Conservation (phyloP, 64 coral and sea anemone genomes). For the Montipora capricornis region DNA sequence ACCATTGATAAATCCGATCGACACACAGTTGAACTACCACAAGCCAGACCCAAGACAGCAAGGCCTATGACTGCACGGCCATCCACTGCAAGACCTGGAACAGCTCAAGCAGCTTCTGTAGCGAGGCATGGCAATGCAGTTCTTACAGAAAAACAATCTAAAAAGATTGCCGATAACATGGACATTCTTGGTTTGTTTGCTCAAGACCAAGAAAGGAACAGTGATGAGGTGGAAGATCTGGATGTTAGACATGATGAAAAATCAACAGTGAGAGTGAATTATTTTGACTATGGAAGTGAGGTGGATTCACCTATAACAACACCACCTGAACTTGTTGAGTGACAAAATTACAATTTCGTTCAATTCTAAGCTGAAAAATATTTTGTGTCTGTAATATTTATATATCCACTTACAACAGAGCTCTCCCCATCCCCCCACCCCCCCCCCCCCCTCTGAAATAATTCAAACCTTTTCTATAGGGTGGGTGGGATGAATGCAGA, state of each 20-base stretch:
- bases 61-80: constrained; percentile 24
- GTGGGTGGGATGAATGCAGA: no score
- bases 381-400: no score
- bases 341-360: neutral
- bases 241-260: neutral
- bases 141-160: constrained; percentile 22
- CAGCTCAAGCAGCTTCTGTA: neutral
- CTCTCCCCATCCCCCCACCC: no score
- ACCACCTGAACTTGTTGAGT: constrained; percentile 16
- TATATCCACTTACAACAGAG: no score
- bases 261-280: constrained; percentile 87
- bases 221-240: neutral
- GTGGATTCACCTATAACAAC: constrained; percentile 8
- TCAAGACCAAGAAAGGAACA: neutral
- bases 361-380: no score
- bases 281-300: constrained; percentile 96
- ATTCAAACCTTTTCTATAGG: no score
- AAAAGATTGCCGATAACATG: constrained; percentile 69
- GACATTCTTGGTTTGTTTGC: constrained; percentile 63
- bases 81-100: constrained; percentile 39
- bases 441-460: no score
- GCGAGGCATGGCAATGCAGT: neutral
- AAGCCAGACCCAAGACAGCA: neutral
- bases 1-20: neutral
- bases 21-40: neutral